Percentiles rank a stretch among this genome's conserved stretches.
Conservation (phyloP, 2,888 invertebrate genomes). For the Xanthia icteritia region DNA sequence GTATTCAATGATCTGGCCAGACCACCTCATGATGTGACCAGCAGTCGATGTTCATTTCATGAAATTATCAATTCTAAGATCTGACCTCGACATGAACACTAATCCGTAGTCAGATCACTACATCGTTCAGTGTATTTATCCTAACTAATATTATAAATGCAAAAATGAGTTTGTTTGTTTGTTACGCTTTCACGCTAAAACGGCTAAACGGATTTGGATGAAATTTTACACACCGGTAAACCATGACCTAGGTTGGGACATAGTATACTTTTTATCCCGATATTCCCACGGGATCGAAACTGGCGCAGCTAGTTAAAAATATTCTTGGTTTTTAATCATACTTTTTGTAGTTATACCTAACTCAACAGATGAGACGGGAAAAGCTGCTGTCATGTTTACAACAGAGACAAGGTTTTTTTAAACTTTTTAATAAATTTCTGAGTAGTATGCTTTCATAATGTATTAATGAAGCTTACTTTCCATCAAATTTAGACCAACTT, state of each 20-base stretch:
- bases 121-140: neutral
- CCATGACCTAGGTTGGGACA: no score
- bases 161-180: no score
- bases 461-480: conserved; percentile 2
- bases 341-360: neutral
- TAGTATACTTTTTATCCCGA: no score
- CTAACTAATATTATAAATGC: no score
- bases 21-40: no score
- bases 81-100: neutral
- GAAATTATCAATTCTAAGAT: no score
- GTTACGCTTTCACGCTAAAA: no score
- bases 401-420: neutral
- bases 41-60: no score
- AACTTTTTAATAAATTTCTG: conserved; percentile 32
- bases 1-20: no score
- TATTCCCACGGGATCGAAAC: no score
- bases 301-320: neutral
- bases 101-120: neutral
- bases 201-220: no score
- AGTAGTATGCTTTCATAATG: neutral
- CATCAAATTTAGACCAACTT: neutral
- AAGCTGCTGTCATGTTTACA: conserved; percentile 7
- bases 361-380: conserved; percentile 2
- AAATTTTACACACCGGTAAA: no score
- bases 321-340: neutral